Evolutionary conservation across 2,888 invertebrate genomes (phyloP), one percentile per base, ranked within the genome.

Genomic region (Ctenicera cuprea): DNA sequence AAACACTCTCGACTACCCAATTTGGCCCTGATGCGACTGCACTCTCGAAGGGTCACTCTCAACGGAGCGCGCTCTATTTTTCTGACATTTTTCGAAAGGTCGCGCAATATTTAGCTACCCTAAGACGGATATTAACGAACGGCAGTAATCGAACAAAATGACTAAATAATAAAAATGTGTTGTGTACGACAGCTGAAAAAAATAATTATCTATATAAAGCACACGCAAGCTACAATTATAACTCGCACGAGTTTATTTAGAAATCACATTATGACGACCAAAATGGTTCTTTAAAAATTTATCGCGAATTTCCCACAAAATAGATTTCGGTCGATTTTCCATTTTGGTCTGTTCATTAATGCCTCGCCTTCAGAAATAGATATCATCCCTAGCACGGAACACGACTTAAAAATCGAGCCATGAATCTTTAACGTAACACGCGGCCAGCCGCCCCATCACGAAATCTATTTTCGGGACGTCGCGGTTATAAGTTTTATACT

Each of bases 71-170:
- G 16, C 3, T 11, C 30, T 26, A 52, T 26, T 54, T 30, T 4
- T 14, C n/a, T 54, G 54, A 54, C 54, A 54, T 54, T 54, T 45
- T 30, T 16, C n/a, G 30, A 54, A 54, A 54, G 54, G 54, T 54
- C 54, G 33, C 3, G 18, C 8, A 45, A 16, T 45, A 18, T 14
- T 5, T 5, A 26, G 5, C 26, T 26, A 26, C 26, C 33, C 33
- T 33, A 26, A 38, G 41, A 14, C 14, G 41, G n/a, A 1, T 45
- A 45, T 45, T 45, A 45, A 18, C 45, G 16, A 45, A 18, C 33
- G 33, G 8, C 5, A 33, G 7, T 9, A 8, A 26, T 26, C 26
- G 45, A 45, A 45, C 45, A 45, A 14, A 45, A 18, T 18, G 14
- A 41, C 41, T 41, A 41, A 41, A 41, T 41, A 14, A 41, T 41